These are phyloP conservation scores for Volucella inanis DNA, from an alignment of 2,888 invertebrate genomes.

Conservation along the genomic window DNA sequence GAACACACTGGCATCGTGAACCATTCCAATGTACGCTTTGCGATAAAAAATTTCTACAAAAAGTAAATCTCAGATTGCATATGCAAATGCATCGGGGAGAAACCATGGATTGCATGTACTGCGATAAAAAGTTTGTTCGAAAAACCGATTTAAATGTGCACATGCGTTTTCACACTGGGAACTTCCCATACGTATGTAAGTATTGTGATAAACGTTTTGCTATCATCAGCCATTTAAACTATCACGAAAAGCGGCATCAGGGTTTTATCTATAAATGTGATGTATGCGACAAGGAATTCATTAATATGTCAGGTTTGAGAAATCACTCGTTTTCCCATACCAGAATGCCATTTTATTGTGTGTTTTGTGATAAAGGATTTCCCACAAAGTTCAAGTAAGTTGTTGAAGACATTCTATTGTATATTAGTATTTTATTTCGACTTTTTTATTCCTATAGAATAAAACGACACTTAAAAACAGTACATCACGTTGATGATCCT, in stretches of 20 bases:
- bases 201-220: slow-evolving; percentile 75
- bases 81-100: slow-evolving; percentile 77
- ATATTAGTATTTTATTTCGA: neutral
- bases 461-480: slow-evolving; percentile 62
- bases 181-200: slow-evolving; percentile 74
- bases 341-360: slow-evolving; percentile 74
- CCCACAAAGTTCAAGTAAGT: slow-evolving; percentile 76
- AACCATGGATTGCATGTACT: slow-evolving; percentile 75
- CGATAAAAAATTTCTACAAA: slow-evolving; percentile 75
- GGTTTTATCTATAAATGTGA: slow-evolving; percentile 75
- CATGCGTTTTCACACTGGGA: slow-evolving; percentile 76
- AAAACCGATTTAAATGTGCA: slow-evolving; percentile 75
- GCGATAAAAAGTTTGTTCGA: slow-evolving; percentile 76
- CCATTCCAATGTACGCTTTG: slow-evolving; percentile 74
- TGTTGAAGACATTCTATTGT: neutral
- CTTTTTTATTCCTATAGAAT: slow-evolving; percentile 36
- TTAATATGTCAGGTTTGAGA: slow-evolving; percentile 74
- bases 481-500: slow-evolving; percentile 58
- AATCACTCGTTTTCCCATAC: slow-evolving; percentile 76
- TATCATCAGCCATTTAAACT: slow-evolving; percentile 75
- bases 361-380: slow-evolving; percentile 74
- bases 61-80: slow-evolving; percentile 74
- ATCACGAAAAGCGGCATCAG: slow-evolving; percentile 74
- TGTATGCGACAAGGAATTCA: slow-evolving; percentile 72
- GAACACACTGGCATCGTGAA: slow-evolving; percentile 69